A percentile compares a stretch with the other conserved stretches of the same genome.
Evolutionary conservation across 2,797 vertebrate genomes (phyloP).

Genomic region (Pseudochirops cupreus): DNA sequence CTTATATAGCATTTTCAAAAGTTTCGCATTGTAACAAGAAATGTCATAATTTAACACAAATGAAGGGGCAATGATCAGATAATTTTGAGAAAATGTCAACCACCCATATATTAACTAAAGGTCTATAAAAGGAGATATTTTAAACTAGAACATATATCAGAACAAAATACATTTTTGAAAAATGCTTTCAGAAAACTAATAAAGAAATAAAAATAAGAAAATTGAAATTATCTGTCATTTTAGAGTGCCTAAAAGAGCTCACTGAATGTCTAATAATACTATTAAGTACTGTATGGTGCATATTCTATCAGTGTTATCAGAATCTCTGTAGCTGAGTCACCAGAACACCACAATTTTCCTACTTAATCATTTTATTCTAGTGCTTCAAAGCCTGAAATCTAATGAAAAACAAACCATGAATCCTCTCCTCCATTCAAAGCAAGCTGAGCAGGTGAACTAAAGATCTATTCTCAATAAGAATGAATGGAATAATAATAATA

Average conservation of each 20-base stretch:
- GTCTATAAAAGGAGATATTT: slow-evolving; percentile 16
- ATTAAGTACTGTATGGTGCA: slow-evolving; percentile 2
- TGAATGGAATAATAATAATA: not conserved
- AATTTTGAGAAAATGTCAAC: not conserved
- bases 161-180: not conserved
- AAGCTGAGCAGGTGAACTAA: not conserved
- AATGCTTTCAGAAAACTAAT: not conserved
- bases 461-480: slow-evolving; percentile 38
- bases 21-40: not conserved
- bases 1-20: not conserved
- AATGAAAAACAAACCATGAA: slow-evolving; percentile 12
- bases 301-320: slow-evolving; percentile 19
- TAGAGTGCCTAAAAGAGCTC: not conserved
- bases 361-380: not conserved
- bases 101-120: not conserved
- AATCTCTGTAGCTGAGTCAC: not conserved
- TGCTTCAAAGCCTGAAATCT: not conserved
- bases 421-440: slow-evolving; percentile 14
- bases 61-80: slow-evolving; percentile 11
- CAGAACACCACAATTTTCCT: not conserved
- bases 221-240: not conserved
- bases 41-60: slow-evolving; percentile 37
- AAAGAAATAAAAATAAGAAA: not conserved
- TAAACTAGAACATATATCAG: not conserved
- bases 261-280: not conserved